Evolutionary conservation across 1,140 invertebrate species (phyloP).

Genomic region (Brachionus paranguensis): DNA sequence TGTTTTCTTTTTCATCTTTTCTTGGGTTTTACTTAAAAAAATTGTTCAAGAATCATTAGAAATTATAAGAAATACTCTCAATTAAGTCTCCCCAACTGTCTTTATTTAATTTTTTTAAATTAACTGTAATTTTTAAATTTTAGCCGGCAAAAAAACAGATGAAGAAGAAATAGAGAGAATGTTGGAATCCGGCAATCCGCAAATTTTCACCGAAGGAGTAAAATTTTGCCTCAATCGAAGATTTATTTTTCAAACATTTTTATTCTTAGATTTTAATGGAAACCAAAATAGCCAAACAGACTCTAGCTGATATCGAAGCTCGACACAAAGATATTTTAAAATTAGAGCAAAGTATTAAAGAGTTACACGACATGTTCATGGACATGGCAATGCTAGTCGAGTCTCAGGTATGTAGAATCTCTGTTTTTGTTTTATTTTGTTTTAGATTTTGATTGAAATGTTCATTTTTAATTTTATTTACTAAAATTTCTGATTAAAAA

Average conservation of each 20-base stretch:
- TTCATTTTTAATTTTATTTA: background rate
- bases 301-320: constrained; percentile 92
- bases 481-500: background rate
- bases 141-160: constrained; percentile 83
- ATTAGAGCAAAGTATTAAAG: constrained; percentile 92
- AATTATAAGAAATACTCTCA: too few relatives aligned
- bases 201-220: constrained; percentile 95
- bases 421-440: background rate
- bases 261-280: constrained; percentile 84
- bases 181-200: constrained; percentile 93
- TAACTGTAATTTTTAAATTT: constrained; percentile 43
- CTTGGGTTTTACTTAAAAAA: background rate
- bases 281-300: constrained; percentile 95
- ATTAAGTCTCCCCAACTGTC: too few relatives aligned
- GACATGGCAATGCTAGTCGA: constrained; percentile 65
- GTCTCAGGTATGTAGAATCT: constrained; percentile 56
- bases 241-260: background rate
- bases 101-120: too few relatives aligned
- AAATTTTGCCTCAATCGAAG: constrained; percentile 42
- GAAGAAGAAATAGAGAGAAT: constrained; percentile 96
- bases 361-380: constrained; percentile 98
- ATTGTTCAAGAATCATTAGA: background rate
- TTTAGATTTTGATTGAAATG: background rate
- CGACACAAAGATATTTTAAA: constrained; percentile 96
- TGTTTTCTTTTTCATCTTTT: background rate